A percentile compares a stretch with the other conserved stretches of the same genome.
Evolutionary conservation across 2,797 vertebrate species (phyloP).

Genomic region (Pelobates cultripes): DNA sequence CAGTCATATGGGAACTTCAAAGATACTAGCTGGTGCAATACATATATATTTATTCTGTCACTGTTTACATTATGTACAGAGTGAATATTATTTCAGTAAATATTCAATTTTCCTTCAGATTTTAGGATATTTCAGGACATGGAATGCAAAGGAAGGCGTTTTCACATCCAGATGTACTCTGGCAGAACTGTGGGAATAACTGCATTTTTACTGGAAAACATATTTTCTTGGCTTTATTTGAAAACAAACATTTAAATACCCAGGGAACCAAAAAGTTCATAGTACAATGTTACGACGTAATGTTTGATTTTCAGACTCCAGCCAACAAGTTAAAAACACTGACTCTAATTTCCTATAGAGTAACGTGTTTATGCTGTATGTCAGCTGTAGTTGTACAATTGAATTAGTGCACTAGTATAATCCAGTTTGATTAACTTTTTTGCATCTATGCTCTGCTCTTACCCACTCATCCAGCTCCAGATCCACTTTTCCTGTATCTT

Average conservation of each 20-base stretch:
- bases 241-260: conserved; percentile 16
- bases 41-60: background rate
- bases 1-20: background rate
- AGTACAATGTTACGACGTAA: background rate
- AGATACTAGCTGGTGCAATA: background rate
- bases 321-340: no score
- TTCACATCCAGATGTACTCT: conserved; percentile 8
- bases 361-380: no score
- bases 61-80: background rate
- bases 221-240: conserved; percentile 1
- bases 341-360: no score
- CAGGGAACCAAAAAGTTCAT: background rate
- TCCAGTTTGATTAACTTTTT: no score
- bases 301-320: background rate
- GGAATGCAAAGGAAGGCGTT: background rate
- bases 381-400: no score
- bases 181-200: conserved; percentile 13
- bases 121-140: background rate
- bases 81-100: conserved; percentile 5
- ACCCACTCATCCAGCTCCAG: no score
- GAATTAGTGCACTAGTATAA: no score
- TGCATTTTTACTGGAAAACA: background rate
- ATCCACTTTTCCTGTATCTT: no score
- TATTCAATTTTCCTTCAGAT: background rate
- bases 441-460: no score